Conservation (phyloP, 2,888 invertebrate species). For the Agonum fuliginosum region DNA sequence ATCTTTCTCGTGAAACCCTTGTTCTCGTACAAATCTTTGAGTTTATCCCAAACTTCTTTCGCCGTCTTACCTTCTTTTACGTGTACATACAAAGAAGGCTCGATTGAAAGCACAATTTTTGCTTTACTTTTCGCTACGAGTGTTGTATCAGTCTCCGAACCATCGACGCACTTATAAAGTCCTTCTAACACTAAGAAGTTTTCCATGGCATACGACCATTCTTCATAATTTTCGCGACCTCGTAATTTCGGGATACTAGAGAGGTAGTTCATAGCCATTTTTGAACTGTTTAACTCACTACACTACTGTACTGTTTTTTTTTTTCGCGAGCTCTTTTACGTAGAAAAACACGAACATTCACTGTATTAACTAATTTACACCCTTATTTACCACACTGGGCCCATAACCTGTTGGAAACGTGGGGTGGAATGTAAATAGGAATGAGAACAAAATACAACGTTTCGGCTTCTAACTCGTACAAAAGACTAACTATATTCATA, state of each 20-base stretch:
- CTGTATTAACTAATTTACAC: no score
- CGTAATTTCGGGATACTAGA: not conserved
- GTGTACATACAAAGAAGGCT: slow-evolving; percentile 63
- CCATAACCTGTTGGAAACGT: no score
- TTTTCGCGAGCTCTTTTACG: no score
- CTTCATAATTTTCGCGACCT: not conserved
- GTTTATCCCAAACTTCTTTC: slow-evolving; percentile 71
- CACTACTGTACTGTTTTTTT: no score
- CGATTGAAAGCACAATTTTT: slow-evolving; percentile 62
- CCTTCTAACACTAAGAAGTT: slow-evolving; percentile 17
- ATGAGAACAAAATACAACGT: no score
- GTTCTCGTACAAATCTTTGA: slow-evolving; percentile 51
- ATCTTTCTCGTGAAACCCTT: slow-evolving; percentile 49
- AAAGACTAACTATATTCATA: no score
- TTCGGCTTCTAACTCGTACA: no score
- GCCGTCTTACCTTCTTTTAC: slow-evolving; percentile 59
- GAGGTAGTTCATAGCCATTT: no score
- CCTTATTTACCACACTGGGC: no score
- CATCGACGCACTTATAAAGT: slow-evolving; percentile 58
- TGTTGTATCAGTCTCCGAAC: slow-evolving; percentile 53
- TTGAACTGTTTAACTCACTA: no score
- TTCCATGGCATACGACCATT: not conserved
- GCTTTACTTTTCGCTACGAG: slow-evolving; percentile 59
- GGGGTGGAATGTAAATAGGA: no score
- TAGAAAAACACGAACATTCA: no score